Conservation (phyloP, 2,113 vertebrate species). For the Calidris pugnax region DNA sequence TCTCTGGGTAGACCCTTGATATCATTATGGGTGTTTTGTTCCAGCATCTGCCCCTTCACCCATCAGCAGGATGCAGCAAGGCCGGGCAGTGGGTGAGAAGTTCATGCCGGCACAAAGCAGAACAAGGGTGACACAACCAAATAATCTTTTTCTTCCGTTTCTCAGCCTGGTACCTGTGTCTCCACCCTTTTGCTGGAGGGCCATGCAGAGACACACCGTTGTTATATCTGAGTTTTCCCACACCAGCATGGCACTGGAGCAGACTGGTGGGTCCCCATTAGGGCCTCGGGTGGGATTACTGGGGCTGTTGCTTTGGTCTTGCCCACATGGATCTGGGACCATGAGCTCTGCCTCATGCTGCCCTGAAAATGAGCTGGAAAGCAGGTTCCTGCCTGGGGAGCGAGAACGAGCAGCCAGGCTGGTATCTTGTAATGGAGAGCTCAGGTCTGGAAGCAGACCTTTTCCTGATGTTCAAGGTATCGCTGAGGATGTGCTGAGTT, state of each 20-base stretch:
- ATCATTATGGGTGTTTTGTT: background rate
- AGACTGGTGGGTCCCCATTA: background rate
- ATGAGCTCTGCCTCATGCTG: background rate
- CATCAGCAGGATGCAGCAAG: fast-evolving
- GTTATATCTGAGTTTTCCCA: background rate
- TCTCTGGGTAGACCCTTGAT: background rate
- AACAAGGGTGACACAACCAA: background rate
- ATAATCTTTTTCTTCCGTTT: background rate
- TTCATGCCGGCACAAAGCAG: background rate
- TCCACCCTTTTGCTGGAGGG: background rate
- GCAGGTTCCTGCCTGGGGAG: background rate
- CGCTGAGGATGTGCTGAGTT: background rate
- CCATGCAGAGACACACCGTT: fast-evolving
- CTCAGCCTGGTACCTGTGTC: background rate
- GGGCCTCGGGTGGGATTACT: background rate
- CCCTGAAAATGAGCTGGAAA: background rate
- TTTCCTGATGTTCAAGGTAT: background rate
- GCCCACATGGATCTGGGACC: background rate
- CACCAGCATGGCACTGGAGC: background rate
- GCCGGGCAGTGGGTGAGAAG: background rate
- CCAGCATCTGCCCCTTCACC: background rate
- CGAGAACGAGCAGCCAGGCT: background rate
- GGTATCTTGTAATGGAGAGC: background rate
- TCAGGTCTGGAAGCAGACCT: background rate
- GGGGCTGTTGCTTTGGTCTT: background rate